Conservation (phyloP, 2,113 vertebrate genomes). For the Tragelaphus buxtoni region DNA sequence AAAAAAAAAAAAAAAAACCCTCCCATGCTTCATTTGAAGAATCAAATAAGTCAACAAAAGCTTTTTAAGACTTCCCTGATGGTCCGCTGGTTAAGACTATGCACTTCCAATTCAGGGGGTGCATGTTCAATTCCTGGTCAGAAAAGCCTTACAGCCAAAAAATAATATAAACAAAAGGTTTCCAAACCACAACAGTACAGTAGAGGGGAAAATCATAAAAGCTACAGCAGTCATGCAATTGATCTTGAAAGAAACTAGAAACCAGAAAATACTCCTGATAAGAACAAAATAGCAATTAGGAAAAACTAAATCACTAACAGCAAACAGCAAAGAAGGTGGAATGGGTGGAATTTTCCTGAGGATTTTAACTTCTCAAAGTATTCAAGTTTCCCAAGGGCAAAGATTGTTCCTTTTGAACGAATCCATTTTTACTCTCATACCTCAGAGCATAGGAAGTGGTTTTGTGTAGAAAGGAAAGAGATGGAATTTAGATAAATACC, state of each 20-base stretch:
- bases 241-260: not conserved
- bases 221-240: not conserved
- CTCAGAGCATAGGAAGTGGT: not conserved
- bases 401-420: not conserved
- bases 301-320: not conserved
- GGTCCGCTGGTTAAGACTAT: not conserved
- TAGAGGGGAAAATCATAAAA: not conserved
- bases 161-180: not conserved
- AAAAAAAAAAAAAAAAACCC: too few species aligned
- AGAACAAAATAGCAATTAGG: not conserved
- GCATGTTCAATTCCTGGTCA: not conserved
- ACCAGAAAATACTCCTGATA: not conserved
- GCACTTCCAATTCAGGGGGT: accelerated
- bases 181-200: not conserved
- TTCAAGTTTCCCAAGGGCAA: not conserved
- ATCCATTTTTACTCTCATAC: not conserved
- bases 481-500: not conserved
- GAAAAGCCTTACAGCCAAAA: not conserved
- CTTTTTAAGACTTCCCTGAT: not conserved
- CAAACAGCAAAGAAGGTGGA: not conserved
- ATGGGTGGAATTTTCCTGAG: not conserved
- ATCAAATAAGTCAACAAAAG: not conserved
- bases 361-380: not conserved
- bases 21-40: not conserved
- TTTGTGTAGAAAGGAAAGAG: not conserved